Base-by-base conservation (phyloP, 2,888 invertebrate genomes). In the Ichneumoninae sp. region DNA sequence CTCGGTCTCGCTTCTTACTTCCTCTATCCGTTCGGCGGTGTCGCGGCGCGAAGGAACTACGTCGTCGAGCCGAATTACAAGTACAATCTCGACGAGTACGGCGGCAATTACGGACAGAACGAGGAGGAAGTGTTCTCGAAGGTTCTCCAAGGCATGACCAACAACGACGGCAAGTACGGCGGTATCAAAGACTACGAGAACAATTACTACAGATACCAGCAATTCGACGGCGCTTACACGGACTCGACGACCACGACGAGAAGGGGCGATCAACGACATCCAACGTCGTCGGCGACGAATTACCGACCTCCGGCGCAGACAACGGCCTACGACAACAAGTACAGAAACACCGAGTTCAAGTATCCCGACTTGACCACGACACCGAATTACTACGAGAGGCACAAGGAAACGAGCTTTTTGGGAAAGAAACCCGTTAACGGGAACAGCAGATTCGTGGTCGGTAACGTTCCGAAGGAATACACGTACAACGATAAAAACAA, bases 81-180 rank as follows among this genome's bases (percentile, higher is more conserved):
- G 91, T 96, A 96, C 89, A 96, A 96, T 88, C 94, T 95, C 57
- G 96, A 96, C 89, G 96, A 96, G 88, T 96, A 97, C 86, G 95
- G 94, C 68, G 95, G 95, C 66, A 95, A 95, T 44, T 96, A 96
- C 69, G 96, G 96, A 0, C 96, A 97, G 91, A 95, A 96, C 10
- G 97, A 97, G 92, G 97, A 97, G 93, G 97, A 97, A 91, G 96
- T 97, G 90, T 95, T 97, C 44, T 96, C 96, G 16, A 96, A 97
- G 90, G 96, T 97, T 0, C 94, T 97, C 75, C 96, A 96, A 74
- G 96, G 97, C 33, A 96, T 96, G 96, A 96, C 90, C 86, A 90
- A 83, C 30, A 83, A 85, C 54, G 87, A 87, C 65, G 78, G 78
- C 33, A 89, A 88, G 19, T 86, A 87, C 4, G 86, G 87, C 0